Base-by-base conservation (phyloP, 2,888 invertebrate genomes). In the Serripes groenlandicus region DNA sequence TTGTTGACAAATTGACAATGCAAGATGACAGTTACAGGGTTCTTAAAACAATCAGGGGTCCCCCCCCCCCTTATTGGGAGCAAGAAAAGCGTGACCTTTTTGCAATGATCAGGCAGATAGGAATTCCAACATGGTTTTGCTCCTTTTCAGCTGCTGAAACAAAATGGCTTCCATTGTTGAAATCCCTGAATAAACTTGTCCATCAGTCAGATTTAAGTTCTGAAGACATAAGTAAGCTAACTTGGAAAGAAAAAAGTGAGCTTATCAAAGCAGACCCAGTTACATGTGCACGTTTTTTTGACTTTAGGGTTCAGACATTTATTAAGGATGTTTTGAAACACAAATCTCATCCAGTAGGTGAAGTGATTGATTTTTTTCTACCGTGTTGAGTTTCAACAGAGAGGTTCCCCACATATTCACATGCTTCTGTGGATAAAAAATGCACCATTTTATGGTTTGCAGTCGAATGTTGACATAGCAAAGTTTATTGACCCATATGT, bases 401-500 rank as follows among this genome's bases (percentile, higher is more conserved):
- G 90, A 5, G 90, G 90, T 9, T 87, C 86, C 18, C 88, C 90
- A 18, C 88, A 90, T 64, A 81, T 90, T 11, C 89, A 89, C 60
- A 79, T 83, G 75, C 58, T 88, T 0, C 23, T 87, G 9, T 89
- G 89, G 88, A 77, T 88, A 1, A 73, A 89, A 77, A 71, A 81
- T 81, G 85, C 88, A 2, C 86, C 86, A 42, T n/a, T n/a, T n/a
- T n/a, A n/a, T n/a, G n/a, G n/a, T n/a, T n/a, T n/a, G n/a, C n/a
- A n/a, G n/a, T n/a, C n/a, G n/a, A n/a, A n/a, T n/a, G n/a, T n/a
- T n/a, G n/a, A n/a, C n/a, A n/a, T n/a, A n/a, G n/a, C n/a, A n/a
- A 23, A 18, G 4, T 83, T 71, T 56, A 52, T 77, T 49, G 52
- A 37, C 37, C 49, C 32, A 21, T 70, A 75, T 68, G 30, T 78